Evolutionary conservation across 1,140 invertebrate genomes (phyloP), one percentile per base, ranked within the genome.

Genomic region (Dendroctonus valens): DNA sequence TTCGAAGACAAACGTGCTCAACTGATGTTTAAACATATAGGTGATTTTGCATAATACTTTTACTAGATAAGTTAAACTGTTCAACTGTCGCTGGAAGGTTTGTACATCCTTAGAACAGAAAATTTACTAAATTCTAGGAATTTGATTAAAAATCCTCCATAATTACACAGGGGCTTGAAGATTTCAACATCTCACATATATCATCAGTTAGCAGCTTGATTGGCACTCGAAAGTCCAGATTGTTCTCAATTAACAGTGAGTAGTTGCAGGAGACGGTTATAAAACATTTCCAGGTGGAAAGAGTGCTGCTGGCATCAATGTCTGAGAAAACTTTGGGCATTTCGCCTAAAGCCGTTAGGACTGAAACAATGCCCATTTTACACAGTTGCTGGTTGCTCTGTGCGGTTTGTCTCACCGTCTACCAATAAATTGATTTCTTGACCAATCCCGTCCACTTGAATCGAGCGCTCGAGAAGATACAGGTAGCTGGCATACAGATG

Each of bases 241-340:
- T 5, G 12, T 48, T 52, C n/a, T 41, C 59, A 8, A 51, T 7
- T 8, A 51, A n/a, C 6, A 11, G 8, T 7, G 59, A 62, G 11
- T 62, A 39, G 14, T 62, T 62, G 5, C 37, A 8, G n/a, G 41
- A 9, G 1, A 62, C 40, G 37, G 50, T 37, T 40, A 6, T 41
- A 52, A 62, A 41, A 44, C 59, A 62, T 53, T 62, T 62, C 59
- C 59, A 62, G 8, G 5, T 62, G 8, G 59, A 51, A 14, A 51
- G 41, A 5, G 51, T 52, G 6, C 9, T 41, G 14, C 4, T 52
- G 5, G 38, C 12, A 52, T 62, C 59, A 7, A 52, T 12, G 15
- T 6, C n/a, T 14, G n/a, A n/a, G 7, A 40, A 15, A 14, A 26
- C 14, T 41, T 51, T 41, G 14, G 49, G 49, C 50, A 62, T 50